Conservation (phyloP, 37 sponge, comb jelly and placozoan species). For the Axinella damicornis region DNA sequence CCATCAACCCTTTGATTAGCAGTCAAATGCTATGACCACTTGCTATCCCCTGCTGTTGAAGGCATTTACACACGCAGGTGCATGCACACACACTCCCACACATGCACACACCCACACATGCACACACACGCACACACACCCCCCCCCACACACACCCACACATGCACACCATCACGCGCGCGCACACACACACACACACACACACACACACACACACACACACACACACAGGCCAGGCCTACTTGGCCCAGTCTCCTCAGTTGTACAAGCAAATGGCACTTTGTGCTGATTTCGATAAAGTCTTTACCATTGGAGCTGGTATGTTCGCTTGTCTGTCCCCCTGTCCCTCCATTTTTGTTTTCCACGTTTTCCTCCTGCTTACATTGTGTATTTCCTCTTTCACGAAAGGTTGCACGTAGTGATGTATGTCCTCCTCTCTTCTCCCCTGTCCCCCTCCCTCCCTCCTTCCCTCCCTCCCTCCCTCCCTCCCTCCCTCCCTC, state of each 20-base stretch:
- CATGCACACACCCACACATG: neutral
- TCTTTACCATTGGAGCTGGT: conserved; percentile 97
- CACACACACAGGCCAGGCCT: conserved; percentile 82
- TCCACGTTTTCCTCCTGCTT: too few species aligned
- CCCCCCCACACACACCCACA: neutral
- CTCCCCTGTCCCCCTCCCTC: too few species aligned
- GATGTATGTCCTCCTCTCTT: too few species aligned
- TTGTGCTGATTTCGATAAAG: conserved; percentile 92
- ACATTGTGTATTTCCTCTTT: too few species aligned
- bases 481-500: too few species aligned
- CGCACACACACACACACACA: neutral
- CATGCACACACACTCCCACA: too few species aligned
- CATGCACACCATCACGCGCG: too few species aligned
- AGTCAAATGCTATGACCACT: too few species aligned
- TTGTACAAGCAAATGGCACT: conserved; percentile 99
- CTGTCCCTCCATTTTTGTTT: neutral
- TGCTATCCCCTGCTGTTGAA: too few species aligned
- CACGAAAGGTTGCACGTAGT: too few species aligned
- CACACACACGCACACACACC: neutral
- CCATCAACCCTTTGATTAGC: too few species aligned
- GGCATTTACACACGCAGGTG: too few species aligned
- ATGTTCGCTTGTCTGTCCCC: neutral
- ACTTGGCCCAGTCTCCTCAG: conserved; percentile 98
- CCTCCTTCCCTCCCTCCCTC: neutral
- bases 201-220: neutral